Conservation (phyloP, 2,797 vertebrate species). For the Acipenser transmontanus region DNA sequence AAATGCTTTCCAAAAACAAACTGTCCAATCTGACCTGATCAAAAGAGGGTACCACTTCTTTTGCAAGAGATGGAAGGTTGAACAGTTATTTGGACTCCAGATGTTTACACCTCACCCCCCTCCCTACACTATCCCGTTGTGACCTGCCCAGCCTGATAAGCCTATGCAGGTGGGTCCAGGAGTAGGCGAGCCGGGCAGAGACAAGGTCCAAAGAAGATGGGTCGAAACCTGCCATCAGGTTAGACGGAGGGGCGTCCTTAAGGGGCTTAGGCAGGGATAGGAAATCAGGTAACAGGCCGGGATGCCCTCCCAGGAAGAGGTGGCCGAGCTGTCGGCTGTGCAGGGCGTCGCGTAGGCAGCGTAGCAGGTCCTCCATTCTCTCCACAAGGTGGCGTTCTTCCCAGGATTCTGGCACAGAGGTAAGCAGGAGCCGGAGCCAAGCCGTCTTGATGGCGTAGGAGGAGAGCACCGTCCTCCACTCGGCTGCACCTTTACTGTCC, state of each 20-base stretch:
- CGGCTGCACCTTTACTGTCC: constrained; percentile 46
- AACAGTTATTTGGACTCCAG: constrained; percentile 27
- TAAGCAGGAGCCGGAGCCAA: constrained; percentile 61
- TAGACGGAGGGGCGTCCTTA: constrained; percentile 56
- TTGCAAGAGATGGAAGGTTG: constrained; percentile 4
- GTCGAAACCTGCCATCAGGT: constrained; percentile 63
- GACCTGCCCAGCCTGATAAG: constrained; percentile 63
- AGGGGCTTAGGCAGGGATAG: constrained; percentile 60
- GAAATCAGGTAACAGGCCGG: constrained; percentile 47
- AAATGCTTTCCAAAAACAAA: too few relatives aligned
- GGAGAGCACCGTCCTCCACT: constrained; percentile 65
- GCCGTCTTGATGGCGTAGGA: constrained; percentile 70
- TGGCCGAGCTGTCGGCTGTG: constrained; percentile 57
- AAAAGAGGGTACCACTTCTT: too few relatives aligned
- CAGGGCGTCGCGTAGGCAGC: constrained; percentile 58
- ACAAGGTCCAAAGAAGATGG: constrained; percentile 50
- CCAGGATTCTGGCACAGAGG: constrained; percentile 55
- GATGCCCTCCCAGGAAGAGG: constrained; percentile 59
- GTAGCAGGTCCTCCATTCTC: constrained; percentile 65
- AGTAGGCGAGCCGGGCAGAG: constrained; percentile 57
- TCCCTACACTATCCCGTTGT: constrained; percentile 39
- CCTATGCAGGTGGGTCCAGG: constrained; percentile 66
- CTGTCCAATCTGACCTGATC: too few relatives aligned
- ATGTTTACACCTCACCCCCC: constrained; percentile 36
- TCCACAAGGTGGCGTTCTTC: constrained; percentile 60